phyloP scores from a whole-genome alignment of 2,888 invertebrate species.

The Tiliacea aurago region DNA sequence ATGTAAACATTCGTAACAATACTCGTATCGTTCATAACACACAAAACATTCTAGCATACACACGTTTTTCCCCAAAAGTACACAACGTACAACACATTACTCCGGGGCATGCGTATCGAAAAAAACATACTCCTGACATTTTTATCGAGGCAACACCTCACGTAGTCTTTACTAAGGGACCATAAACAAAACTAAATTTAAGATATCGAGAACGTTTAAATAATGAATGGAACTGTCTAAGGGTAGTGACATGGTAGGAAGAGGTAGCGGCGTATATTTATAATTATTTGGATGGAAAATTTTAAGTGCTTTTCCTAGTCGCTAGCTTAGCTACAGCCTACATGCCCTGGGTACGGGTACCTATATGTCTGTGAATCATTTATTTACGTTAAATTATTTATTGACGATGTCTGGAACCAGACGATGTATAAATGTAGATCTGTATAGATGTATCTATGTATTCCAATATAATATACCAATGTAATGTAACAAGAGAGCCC shows the following conservation, averaged over 20 bases:
- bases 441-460: neutral
- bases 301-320: constrained; percentile 15
- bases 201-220: constrained; percentile 71
- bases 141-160: constrained; percentile 61
- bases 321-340: neutral
- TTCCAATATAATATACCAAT: neutral
- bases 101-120: constrained; percentile 39
- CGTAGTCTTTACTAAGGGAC: constrained; percentile 55
- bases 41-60: constrained; percentile 17
- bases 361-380: neutral
- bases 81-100: constrained; percentile 55
- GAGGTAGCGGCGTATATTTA: constrained; percentile 27
- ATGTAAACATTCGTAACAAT: constrained; percentile 16
- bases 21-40: constrained; percentile 9
- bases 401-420: neutral
- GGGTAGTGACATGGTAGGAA: neutral
- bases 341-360: neutral
- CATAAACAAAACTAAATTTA: constrained; percentile 77
- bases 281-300: constrained; percentile 3
- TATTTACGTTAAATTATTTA: neutral
- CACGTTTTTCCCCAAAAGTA: constrained; percentile 2
- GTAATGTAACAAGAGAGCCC: neutral
- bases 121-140: constrained; percentile 64
- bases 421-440: neutral
- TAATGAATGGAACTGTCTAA: constrained; percentile 65